A percentile compares a stretch with the other conserved stretches of the same genome.
These are phyloP conservation scores for Chymomyza fuscimana DNA, from an alignment of 2,888 invertebrate genomes.

Conservation along the genomic window DNA sequence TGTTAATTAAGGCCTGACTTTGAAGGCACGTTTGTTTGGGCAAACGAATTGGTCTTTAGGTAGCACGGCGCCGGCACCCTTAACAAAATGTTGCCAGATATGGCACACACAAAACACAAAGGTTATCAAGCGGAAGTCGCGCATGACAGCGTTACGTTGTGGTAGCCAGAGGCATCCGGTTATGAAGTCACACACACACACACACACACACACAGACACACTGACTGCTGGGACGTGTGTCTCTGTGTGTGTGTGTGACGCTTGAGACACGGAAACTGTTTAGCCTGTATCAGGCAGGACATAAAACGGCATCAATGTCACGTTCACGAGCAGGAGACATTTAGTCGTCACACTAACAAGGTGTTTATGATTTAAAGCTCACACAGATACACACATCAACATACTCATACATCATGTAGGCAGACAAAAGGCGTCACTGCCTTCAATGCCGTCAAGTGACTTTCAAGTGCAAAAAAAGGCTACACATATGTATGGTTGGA, in stretches of 20 bases:
- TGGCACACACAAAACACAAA: neutral
- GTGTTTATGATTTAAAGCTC: conserved; percentile 66
- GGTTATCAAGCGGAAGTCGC: conserved; percentile 68
- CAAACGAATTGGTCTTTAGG: neutral
- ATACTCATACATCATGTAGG: conserved; percentile 29
- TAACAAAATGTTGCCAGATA: neutral
- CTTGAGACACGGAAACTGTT: conserved; percentile 69
- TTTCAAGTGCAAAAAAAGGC: conserved; percentile 48
- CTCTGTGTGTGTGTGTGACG: conserved; percentile 12
- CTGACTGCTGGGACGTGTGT: conserved; percentile 26
- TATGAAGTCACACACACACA: conserved; percentile 6
- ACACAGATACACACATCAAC: conserved; percentile 14
- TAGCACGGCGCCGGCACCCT: neutral
- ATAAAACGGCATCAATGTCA: conserved; percentile 76
- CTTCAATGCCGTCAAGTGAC: conserved; percentile 45
- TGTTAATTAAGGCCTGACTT: neutral
- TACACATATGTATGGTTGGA: conserved; percentile 17
- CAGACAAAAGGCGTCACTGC: conserved; percentile 63
- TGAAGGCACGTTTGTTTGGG: neutral
- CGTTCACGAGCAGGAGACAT: conserved; percentile 57
- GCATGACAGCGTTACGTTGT: conserved; percentile 52
- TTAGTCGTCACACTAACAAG: conserved; percentile 57
- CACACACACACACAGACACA: conserved; percentile 19
- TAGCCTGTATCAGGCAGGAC: conserved; percentile 39
- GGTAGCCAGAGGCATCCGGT: conserved; percentile 1